phyloP scores from a whole-genome alignment of 2,888 invertebrate species.

The Liopterus haemorrhoidalis region DNA sequence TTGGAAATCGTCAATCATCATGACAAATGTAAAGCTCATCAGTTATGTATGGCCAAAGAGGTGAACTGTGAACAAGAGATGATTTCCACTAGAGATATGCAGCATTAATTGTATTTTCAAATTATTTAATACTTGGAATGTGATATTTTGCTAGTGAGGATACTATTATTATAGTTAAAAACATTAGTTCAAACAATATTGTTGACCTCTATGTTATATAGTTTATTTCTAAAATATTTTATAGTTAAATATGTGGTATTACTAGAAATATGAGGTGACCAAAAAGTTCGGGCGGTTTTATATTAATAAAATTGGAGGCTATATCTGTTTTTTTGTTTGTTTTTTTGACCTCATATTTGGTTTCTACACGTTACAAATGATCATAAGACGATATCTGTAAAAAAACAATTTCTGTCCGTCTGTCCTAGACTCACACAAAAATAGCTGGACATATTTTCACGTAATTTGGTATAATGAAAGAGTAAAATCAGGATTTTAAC shows the following conservation, averaged over 20 bases:
- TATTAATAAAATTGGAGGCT: no score
- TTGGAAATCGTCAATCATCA: conserved; percentile 74
- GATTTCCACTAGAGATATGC: no score
- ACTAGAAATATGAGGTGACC: not conserved
- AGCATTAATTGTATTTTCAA: conserved; percentile 18
- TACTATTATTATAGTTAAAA: conserved; percentile 13
- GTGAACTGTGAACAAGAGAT: conserved; percentile 35
- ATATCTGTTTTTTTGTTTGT: no score
- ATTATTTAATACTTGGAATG: conserved; percentile 17
- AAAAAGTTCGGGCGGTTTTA: not conserved
- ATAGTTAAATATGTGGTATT: not conserved
- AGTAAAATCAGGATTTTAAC: no score
- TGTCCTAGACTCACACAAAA: no score
- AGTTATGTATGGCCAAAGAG: conserved; percentile 56
- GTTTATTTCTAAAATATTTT: not conserved
- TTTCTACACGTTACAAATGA: no score
- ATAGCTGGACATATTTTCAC: no score
- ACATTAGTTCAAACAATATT: not conserved
- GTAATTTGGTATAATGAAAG: no score
- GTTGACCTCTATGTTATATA: not conserved
- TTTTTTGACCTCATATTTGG: no score
- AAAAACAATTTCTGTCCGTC: no score
- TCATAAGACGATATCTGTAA: no score
- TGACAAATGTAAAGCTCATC: conserved; percentile 71
- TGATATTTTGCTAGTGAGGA: conserved; percentile 24